phyloP scores from a whole-genome alignment of 92 coral and sea anemone species.

The Porites rus region DNA sequence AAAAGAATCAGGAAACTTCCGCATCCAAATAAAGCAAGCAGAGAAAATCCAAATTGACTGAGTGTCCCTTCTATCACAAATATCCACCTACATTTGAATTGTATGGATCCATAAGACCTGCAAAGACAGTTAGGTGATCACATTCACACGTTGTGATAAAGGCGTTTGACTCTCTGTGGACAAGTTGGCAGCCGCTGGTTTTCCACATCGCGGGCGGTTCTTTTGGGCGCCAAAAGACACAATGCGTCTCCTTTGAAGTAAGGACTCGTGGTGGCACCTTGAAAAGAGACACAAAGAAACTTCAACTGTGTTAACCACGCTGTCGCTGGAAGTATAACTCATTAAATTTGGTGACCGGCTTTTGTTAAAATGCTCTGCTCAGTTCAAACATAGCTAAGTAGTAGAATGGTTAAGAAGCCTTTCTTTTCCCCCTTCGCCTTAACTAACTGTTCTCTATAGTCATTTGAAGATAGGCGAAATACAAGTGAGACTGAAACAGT shows the following conservation, averaged over 20 bases:
- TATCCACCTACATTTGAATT: conserved; percentile 35
- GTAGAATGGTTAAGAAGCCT: no score
- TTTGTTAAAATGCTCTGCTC: no score
- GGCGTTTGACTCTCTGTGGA: conserved; percentile 65
- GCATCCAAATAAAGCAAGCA: background rate
- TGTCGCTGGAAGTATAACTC: conserved; percentile 11
- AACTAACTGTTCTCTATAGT: no score
- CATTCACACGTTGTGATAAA: conserved; percentile 79
- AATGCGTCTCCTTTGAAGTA: conserved; percentile 43
- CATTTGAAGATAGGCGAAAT: no score
- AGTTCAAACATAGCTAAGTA: no score
- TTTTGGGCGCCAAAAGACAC: conserved; percentile 78
- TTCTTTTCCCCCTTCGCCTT: no score
- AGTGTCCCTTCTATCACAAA: background rate
- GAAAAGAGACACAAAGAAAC: no score
- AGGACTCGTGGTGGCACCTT: background rate
- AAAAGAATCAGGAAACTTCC: background rate
- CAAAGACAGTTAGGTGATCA: conserved; percentile 84
- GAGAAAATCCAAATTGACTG: background rate
- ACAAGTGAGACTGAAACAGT: no score
- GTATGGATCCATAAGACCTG: conserved; percentile 76
- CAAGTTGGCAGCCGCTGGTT: conserved; percentile 74
- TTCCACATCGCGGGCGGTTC: conserved; percentile 59
- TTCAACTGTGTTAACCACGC: no score
- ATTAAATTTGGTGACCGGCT: background rate